A percentile compares a stretch with the other conserved stretches of the same genome.
Conservation (phyloP, 1,140 invertebrate species). For the Notospermus geniculatus region DNA sequence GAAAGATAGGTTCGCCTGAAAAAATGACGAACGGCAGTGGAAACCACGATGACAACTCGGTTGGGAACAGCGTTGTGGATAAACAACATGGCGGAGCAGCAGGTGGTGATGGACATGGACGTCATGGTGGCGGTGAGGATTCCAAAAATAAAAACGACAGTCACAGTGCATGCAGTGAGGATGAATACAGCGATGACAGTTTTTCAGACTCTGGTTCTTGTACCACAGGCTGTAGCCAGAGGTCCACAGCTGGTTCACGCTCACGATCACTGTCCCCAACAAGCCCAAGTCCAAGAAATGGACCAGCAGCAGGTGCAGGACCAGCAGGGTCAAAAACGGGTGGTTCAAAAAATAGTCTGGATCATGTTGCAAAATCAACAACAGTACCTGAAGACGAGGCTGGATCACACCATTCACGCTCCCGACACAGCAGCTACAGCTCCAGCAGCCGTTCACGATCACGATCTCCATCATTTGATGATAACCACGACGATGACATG, state of each 20-base stretch:
- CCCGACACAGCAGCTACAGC: no score
- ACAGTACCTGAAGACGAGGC: neutral
- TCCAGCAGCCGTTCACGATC: no score
- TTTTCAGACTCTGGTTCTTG: constrained; percentile 29
- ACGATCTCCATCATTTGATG: neutral
- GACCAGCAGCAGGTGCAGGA: no score
- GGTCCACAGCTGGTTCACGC: constrained; percentile 30
- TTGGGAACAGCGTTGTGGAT: constrained; percentile 18
- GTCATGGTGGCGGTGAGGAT: neutral
- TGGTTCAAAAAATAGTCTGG: no score
- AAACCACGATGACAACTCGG: constrained; percentile 17
- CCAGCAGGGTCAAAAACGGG: neutral
- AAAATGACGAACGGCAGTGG: constrained; percentile 12
- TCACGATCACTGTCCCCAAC: constrained; percentile 29
- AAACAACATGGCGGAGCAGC: neutral
- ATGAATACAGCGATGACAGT: constrained; percentile 34
- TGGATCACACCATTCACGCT: no score
- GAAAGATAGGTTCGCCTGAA: constrained; percentile 14
- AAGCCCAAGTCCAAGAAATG: constrained; percentile 13
- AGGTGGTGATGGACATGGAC: neutral
- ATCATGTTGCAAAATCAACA: neutral
- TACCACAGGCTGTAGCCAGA: constrained; percentile 29
- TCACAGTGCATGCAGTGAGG: constrained; percentile 6
- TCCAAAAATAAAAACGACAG: neutral
- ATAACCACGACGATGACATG: neutral